These are phyloP conservation scores for Caenorhabditis briggsae DNA, from an alignment of 1,140 invertebrate genomes.

Conservation along the genomic window DNA sequence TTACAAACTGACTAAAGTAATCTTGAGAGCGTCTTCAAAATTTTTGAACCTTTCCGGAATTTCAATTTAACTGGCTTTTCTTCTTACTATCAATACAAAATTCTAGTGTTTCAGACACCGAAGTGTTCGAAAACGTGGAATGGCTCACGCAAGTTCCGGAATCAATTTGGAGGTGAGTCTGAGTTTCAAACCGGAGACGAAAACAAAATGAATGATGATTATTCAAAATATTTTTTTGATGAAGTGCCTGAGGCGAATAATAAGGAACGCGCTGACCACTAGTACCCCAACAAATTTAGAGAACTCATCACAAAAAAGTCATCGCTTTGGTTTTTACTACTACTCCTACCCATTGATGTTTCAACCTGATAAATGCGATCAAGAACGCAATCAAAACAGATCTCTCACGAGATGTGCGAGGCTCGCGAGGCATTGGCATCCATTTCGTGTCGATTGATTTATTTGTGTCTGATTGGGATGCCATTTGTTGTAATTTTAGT, in stretches of 20 bases:
- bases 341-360: too few relatives aligned
- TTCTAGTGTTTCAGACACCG: conserved; percentile 27
- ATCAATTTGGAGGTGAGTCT: conserved; percentile 24
- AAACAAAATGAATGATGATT: too few relatives aligned
- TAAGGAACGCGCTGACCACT: background rate
- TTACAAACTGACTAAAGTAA: too few relatives aligned
- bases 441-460: conserved; percentile 49
- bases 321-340: background rate
- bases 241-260: background rate
- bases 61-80: too few relatives aligned
- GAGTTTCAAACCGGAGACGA: background rate
- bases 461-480: conserved; percentile 48
- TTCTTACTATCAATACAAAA: background rate
- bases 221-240: background rate
- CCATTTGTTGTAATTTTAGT: conserved; percentile 54
- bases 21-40: too few relatives aligned
- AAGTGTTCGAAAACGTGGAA: conserved; percentile 39
- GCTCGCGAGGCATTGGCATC: background rate
- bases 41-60: too few relatives aligned
- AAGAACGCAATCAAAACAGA: conserved; percentile 11
- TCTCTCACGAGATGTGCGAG: background rate
- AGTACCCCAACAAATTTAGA: background rate
- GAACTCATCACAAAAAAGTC: background rate
- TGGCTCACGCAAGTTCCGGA: conserved; percentile 36
- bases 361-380: background rate